Conservation (phyloP, 2,113 vertebrate genomes). For the Sylvia atricapilla region DNA sequence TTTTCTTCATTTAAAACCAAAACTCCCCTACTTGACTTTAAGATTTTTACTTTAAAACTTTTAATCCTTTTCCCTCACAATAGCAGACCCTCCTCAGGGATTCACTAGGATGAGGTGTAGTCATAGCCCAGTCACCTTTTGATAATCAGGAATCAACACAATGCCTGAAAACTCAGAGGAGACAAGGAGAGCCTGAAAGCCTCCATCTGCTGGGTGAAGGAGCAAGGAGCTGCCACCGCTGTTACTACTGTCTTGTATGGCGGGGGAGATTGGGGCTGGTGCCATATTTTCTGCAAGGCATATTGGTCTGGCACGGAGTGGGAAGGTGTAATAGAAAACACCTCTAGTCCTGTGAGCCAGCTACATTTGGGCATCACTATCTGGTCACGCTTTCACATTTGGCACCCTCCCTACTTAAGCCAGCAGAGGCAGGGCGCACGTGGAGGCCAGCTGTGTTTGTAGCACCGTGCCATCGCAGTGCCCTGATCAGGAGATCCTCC, state of each 20-base stretch:
- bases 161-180: not conserved
- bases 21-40: not conserved
- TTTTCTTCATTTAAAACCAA: not conserved
- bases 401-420: not conserved
- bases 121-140: not conserved
- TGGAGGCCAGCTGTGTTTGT: not conserved
- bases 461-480: accelerated
- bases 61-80: not conserved
- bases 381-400: not conserved
- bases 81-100: not conserved
- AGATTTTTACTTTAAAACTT: not conserved
- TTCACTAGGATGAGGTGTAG: not conserved
- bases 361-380: not conserved
- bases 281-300: not conserved
- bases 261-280: accelerated
- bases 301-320: not conserved
- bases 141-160: not conserved
- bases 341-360: not conserved
- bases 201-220: not conserved
- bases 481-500: not conserved
- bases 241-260: not conserved
- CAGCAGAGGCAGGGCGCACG: not conserved
- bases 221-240: not conserved
- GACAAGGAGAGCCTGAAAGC: not conserved
- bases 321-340: not conserved